phyloP scores from a whole-genome alignment of 2,888 invertebrate genomes.

The Nycteola revayana region DNA sequence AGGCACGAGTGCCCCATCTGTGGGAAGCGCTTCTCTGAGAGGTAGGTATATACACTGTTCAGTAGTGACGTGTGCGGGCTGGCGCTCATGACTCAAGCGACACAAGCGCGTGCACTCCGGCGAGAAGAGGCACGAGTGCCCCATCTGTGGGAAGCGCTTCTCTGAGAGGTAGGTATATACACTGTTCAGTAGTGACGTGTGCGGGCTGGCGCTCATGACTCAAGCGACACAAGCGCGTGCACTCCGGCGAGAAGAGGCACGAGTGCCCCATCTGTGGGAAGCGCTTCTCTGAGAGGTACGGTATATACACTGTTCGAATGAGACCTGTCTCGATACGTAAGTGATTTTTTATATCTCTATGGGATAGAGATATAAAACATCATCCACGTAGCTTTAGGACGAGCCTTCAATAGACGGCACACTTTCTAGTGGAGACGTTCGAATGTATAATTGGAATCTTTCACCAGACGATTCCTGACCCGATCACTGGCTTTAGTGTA shows the following conservation, averaged over 20 bases:
- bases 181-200: conserved; percentile 51
- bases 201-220: conserved; percentile 84
- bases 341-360: no score
- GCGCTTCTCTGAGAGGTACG: conserved; percentile 81
- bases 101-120: conserved; percentile 86
- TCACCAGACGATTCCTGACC: no score
- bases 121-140: conserved; percentile 82
- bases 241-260: conserved; percentile 84
- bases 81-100: conserved; percentile 84
- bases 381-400: no score
- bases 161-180: conserved; percentile 77
- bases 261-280: conserved; percentile 81
- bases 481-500: no score
- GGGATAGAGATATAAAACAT: no score
- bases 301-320: conserved; percentile 15
- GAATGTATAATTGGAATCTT: no score
- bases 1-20: conserved; percentile 80
- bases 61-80: conserved; percentile 81
- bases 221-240: conserved; percentile 85
- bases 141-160: conserved; percentile 82
- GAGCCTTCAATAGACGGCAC: no score
- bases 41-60: no score
- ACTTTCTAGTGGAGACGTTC: no score
- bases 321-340: no score
- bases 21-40: conserved; percentile 83